phyloP scores from a whole-genome alignment of 1,140 invertebrate species.

The Lucilia cuprina region DNA sequence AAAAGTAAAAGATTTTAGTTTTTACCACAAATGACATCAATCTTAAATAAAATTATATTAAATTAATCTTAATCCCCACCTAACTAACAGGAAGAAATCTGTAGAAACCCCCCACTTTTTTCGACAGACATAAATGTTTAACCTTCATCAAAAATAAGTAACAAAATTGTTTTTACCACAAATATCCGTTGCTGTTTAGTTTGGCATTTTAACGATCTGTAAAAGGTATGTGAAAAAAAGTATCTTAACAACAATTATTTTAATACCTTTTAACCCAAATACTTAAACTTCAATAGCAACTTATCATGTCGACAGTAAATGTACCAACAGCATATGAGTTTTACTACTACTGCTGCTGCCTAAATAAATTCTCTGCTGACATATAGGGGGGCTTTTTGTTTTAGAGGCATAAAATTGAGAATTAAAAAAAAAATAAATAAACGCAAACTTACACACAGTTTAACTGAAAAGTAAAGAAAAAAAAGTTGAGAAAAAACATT shows the following conservation, averaged over 20 bases:
- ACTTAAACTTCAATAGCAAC: slow-evolving; percentile 1
- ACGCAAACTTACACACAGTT: neutral
- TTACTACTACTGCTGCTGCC: neutral
- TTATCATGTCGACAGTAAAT: neutral
- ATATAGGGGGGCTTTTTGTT: slow-evolving; percentile 1
- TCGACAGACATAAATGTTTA: neutral
- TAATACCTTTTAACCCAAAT: slow-evolving; percentile 17
- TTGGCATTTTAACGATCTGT: neutral
- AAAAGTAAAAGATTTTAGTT: no score
- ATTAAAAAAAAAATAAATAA: neutral
- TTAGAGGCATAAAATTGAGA: neutral
- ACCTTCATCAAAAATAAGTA: neutral
- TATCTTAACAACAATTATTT: slow-evolving; percentile 3
- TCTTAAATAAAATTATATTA: no score
- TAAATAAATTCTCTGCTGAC: neutral
- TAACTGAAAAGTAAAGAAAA: neutral
- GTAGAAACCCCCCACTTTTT: no score
- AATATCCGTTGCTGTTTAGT: neutral
- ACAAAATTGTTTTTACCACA: neutral
- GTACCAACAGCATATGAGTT: neutral
- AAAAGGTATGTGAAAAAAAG: neutral
- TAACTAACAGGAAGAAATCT: no score
- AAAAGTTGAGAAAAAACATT: neutral
- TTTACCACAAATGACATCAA: no score
- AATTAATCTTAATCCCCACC: no score